Evolutionary conservation across 1,140 invertebrate genomes (phyloP).

Genomic region (Cyclargus thomasi): DNA sequence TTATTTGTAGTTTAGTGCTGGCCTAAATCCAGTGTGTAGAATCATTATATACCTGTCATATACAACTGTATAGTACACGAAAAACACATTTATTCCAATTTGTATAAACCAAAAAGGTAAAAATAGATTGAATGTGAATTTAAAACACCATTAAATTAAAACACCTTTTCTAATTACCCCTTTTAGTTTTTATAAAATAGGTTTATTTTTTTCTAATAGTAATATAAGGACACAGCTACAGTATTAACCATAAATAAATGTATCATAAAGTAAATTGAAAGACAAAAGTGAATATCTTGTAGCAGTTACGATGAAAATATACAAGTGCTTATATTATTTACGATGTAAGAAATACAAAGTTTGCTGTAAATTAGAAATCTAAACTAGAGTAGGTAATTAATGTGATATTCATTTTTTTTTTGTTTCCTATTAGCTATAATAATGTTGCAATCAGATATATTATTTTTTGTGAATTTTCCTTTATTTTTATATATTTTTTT

Average conservation of each 20-base stretch:
- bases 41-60: neutral
- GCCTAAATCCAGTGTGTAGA: constrained; percentile 14
- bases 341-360: neutral
- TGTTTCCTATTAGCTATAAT: neutral
- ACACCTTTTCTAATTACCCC: neutral
- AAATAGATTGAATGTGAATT: neutral
- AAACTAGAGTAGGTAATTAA: neutral
- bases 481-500: neutral
- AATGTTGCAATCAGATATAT: neutral
- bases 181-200: neutral
- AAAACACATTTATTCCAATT: neutral
- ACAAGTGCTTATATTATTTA: neutral
- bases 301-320: constrained; percentile 27
- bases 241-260: neutral
- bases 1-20: constrained; percentile 9
- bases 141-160: neutral
- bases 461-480: neutral
- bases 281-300: constrained; percentile 64
- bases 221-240: neutral
- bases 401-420: neutral
- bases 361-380: neutral
- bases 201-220: neutral
- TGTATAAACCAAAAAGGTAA: neutral
- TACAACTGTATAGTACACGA: neutral
- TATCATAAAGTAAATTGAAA: constrained; percentile 47